Base-by-base conservation (phyloP, 2,797 vertebrate genomes). In the Pteronotus mesoamericanus region DNA sequence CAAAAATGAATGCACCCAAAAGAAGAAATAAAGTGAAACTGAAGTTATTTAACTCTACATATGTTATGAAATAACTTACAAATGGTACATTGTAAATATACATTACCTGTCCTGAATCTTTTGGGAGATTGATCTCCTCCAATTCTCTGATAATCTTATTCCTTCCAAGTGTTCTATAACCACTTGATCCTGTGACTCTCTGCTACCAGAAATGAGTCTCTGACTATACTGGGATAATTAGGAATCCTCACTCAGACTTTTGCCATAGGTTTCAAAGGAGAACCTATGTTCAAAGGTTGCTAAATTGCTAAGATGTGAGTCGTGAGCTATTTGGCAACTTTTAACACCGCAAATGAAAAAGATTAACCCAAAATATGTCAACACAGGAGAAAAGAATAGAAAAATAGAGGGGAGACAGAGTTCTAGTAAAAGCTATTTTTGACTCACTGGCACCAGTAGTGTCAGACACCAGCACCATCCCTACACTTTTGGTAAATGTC, bases 11-110 rank as follows among this genome's bases (percentile, higher is more conserved):
- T 88, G 95, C 0, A 6, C 19, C 5, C 96, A 61, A 95, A 95
- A 93, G 91, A 48, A 97, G 92, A 98, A 96, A 97, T 29, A 97
- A 95, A 97, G 59, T 22, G 98, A 97, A 75, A 96, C 34, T 94
- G 39, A 96, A 92, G 93, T 90, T 97, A 98, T 95, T 51, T 64
- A 93, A 97, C 86, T 48, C 57, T 34, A 1, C 24, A 57, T 79
- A 69, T 59, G 55, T 29, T n/a, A 79, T 75, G 42, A 92, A 89
- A 74, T 66, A 72, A 75, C 11, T 10, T 96, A 32, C 26, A 92
- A 80, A 91, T 66, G 21, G 44, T 77, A 86, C 3, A 80, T 2
- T 57, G 3, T 19, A 51, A 32, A 22, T 78, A 93, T 16, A 29
- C 46, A 75, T 12, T 59, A 24, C 61, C 55, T 78, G 11, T 14